Evolutionary conservation across 2,797 vertebrate species (phyloP), one percentile per base, ranked within the genome.

Genomic region (Bufotes viridis): DNA sequence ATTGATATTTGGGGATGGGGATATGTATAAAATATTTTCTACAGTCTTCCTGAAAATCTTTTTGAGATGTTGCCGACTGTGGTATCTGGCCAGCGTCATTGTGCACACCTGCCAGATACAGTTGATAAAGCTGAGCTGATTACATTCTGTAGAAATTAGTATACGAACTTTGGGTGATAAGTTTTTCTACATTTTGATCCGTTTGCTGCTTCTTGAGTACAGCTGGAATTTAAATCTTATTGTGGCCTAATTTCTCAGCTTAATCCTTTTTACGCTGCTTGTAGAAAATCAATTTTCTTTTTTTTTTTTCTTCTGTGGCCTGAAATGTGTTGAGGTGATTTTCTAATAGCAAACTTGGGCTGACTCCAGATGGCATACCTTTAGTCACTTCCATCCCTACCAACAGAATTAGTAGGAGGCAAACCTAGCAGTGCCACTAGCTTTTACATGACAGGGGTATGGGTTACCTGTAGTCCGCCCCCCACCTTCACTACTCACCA

Each of bases 231-330:
- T 89, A 92, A 92, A 91, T 93, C 89, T 90, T 91, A 91, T 91
- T 86, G 9, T 92, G 92, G 3, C 91, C 91, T 92, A 93, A 95
- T 92, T 94, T 80, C 67, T 84, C 88, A 90, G 55, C 84, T 29
- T 55, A 93, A 92, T 92, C 69, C 65, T 92, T 91, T 91, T 89
- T 88, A 90, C 91, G 90, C 79, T 49, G 92, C 90, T 93, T 91
- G 85, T 90, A 93, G 91, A 93, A 93, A 94, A 94, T 93, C 83
- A 92, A 83, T 94, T 95, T 94, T 91, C 91, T 94, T 49, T 92
- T 70, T 61, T 87, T 88, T 87, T 81, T 63, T 69, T 90, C n/a
- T 34, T 7, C 42, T 7, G 6, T 42, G 34, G 88, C 89, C 92
- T 84, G 92, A 92, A 91, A 89, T 90, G 94, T 94, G 63, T 94